Percentiles rank a stretch among this genome's conserved stretches.
phyloP scores from a whole-genome alignment of 2,113 vertebrate species.

The Sebastes fasciatus region DNA sequence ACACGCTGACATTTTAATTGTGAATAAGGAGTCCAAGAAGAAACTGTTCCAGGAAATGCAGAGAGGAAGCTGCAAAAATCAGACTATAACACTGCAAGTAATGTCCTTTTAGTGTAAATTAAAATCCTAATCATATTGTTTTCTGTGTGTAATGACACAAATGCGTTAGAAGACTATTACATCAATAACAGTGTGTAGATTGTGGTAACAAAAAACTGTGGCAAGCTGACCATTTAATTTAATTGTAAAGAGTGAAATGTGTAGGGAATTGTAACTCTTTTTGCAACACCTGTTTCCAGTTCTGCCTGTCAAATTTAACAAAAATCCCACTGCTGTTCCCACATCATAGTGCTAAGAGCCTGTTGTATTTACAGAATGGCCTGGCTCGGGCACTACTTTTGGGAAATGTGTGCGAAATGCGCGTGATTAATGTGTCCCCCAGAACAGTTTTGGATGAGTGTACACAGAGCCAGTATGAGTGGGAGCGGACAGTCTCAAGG shows the following conservation, averaged over 20 bases:
- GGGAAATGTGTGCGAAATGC: slow-evolving; percentile 30
- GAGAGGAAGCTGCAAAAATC: slow-evolving; percentile 16
- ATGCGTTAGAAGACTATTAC: background rate
- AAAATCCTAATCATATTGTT: slow-evolving; percentile 9
- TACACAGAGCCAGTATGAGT: slow-evolving; percentile 22
- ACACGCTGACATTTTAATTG: slow-evolving; percentile 50
- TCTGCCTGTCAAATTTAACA: slow-evolving; percentile 9
- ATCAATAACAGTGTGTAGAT: slow-evolving; percentile 1
- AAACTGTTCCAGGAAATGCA: slow-evolving; percentile 34
- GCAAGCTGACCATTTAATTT: slow-evolving; percentile 16
- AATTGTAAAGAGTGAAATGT: slow-evolving; percentile 17
- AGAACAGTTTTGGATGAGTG: slow-evolving; percentile 30
- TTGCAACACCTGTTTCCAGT: background rate
- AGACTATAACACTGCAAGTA: slow-evolving; percentile 4
- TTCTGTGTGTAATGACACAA: slow-evolving; percentile 7
- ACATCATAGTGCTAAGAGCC: slow-evolving; percentile 12
- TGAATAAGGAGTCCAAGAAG: slow-evolving; percentile 29
- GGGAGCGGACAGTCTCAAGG: slow-evolving; percentile 20
- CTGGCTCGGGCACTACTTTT: background rate
- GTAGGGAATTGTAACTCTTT: slow-evolving; percentile 4
- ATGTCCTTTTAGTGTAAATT: slow-evolving; percentile 15
- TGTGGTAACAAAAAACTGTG: background rate
- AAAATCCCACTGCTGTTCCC: background rate
- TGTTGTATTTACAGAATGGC: slow-evolving; percentile 29
- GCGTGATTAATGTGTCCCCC: slow-evolving; percentile 47